A percentile compares a stretch with the other conserved stretches of the same genome.
These are phyloP conservation scores for Aegithalos caudatus DNA, from an alignment of 2,113 vertebrate genomes.

Conservation along the genomic window DNA sequence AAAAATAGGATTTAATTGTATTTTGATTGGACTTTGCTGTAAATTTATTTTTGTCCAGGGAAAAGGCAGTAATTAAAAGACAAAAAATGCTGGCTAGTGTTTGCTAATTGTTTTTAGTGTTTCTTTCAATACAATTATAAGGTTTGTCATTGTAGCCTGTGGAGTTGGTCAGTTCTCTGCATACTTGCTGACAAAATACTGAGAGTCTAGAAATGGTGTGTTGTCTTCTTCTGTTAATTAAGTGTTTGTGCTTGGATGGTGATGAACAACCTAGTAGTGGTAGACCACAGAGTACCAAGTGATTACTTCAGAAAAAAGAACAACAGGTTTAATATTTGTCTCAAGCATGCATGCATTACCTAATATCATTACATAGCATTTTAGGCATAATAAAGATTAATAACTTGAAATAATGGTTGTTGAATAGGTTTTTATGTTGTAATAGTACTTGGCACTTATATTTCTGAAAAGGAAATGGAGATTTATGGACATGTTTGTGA, in stretches of 20 bases:
- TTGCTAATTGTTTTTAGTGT: not conserved
- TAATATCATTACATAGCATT: not conserved
- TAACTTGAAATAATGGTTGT: not conserved
- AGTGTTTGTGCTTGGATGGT: not conserved
- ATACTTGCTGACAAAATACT: not conserved
- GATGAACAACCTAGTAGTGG: not conserved
- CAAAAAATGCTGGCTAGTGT: not conserved
- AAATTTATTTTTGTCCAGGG: not conserved
- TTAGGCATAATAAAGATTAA: not conserved
- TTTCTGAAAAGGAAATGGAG: not conserved
- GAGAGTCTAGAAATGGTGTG: not conserved
- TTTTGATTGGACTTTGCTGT: not conserved
- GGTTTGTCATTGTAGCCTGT: not conserved
- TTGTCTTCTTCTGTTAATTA: not conserved
- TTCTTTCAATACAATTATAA: not conserved
- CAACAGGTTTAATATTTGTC: not conserved
- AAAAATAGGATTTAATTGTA: not conserved
- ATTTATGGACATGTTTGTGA: not conserved
- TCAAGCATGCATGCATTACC: not conserved
- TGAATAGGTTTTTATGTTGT: not conserved
- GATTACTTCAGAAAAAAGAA: not conserved
- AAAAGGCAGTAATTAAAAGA: not conserved
- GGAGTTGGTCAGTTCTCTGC: not conserved
- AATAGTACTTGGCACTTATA: not conserved
- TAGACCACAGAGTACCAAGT: not conserved